Conservation (phyloP, 2,888 invertebrate species). For the Eupithecia insigniata region DNA sequence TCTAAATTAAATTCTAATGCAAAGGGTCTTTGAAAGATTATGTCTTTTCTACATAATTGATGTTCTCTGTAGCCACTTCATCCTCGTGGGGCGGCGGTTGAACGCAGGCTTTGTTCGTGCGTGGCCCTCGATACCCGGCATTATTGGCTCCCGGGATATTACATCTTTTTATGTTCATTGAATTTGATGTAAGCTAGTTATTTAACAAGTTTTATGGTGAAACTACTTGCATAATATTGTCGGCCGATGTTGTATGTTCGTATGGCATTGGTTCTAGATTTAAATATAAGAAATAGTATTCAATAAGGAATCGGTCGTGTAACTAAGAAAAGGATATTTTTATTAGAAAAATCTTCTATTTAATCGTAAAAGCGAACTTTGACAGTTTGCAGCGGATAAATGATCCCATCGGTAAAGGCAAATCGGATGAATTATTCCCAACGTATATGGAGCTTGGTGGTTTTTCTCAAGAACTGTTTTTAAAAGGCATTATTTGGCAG, state of each 20-base stretch:
- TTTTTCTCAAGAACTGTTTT: background rate
- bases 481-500: background rate
- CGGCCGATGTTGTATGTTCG: background rate
- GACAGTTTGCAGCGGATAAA: background rate
- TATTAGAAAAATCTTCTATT: background rate
- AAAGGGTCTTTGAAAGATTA: background rate
- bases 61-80: slow-evolving; percentile 49
- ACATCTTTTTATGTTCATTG: slow-evolving; percentile 46
- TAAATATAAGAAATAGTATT: background rate
- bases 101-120: slow-evolving; percentile 67
- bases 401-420: background rate
- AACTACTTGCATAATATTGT: background rate
- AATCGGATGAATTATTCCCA: background rate
- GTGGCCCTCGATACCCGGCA: slow-evolving; percentile 57
- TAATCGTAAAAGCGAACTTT: background rate
- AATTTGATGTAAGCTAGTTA: slow-evolving; percentile 24
- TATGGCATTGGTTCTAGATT: background rate
- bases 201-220: slow-evolving; percentile 9
- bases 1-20: background rate
- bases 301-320: background rate
- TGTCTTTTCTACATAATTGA: slow-evolving; percentile 15
- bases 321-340: background rate
- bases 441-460: background rate
- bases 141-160: slow-evolving; percentile 63
- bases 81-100: slow-evolving; percentile 61